Percentiles rank a stretch among this genome's conserved stretches.
Conservation (phyloP, 2,113 vertebrate species). For the Pipra filicauda region DNA sequence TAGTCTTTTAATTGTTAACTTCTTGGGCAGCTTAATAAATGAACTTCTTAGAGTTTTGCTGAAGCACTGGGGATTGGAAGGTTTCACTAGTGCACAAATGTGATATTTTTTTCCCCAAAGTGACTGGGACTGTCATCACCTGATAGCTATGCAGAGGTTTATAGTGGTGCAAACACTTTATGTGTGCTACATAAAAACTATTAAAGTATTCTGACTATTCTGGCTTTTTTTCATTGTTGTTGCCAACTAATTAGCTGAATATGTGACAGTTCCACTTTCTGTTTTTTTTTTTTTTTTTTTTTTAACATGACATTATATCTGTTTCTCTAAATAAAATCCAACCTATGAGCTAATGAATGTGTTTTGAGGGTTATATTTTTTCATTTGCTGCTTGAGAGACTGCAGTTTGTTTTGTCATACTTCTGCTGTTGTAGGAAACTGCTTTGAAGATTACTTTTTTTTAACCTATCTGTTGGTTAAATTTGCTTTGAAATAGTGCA, state of each 20-base stretch:
- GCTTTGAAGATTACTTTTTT: background rate
- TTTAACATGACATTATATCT: background rate
- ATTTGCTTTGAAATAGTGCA: slow-evolving; percentile 5
- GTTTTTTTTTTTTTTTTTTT: background rate
- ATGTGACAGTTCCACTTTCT: background rate
- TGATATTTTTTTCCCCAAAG: background rate
- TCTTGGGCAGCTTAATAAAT: background rate
- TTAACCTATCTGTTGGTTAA: background rate
- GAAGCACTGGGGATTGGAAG: background rate
- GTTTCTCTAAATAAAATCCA: background rate
- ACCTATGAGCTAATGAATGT: background rate
- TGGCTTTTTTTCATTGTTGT: background rate
- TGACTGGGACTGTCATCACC: background rate
- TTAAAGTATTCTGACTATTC: background rate
- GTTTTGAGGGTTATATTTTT: background rate
- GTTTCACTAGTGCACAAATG: background rate
- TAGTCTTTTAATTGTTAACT: background rate
- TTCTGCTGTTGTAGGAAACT: background rate
- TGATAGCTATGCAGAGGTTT: background rate
- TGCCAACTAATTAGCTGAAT: background rate
- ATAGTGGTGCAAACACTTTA: background rate
- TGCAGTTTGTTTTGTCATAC: background rate
- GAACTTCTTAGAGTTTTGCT: background rate
- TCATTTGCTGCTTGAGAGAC: background rate
- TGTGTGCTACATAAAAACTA: background rate